Evolutionary conservation across 64 coral and sea anemone species (phyloP), one percentile per base, ranked within the genome.

Genomic region (Stichodactyla helianthus): DNA sequence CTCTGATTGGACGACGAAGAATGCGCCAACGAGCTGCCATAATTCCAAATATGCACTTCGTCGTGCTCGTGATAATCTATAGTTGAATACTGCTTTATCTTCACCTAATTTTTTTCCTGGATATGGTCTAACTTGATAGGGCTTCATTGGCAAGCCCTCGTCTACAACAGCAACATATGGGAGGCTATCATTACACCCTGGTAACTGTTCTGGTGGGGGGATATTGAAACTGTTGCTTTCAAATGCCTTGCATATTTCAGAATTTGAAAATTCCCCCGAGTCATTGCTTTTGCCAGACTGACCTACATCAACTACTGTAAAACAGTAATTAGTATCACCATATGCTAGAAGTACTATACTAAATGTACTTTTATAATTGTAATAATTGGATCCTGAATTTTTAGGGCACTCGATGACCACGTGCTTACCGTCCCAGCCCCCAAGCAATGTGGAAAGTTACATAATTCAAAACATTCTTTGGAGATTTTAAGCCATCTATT

Each of bases 331-430:
- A 13, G 85, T 85, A 83, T 92, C 85, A 57, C 85, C 85, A 57
- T 70, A 83, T 11, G 90, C 85, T 63, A 92, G 57, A n/a, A 92
- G 55, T 53, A 92, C 85, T 60, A 92, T 83, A 17, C 85, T 92
- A 83, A 87, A 87, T 11, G 79, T 83, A 13, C 77, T 61, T 87
- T 92, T 92, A 23, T 92, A 92, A 52, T 92, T 92, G 68, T 79
- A 92, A 22, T 78, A 92, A 55, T 87, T 87, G 7, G 90, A 92
- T 6, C 90, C 90, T 9, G 85, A 83, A 51, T 87, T 87, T 54
- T 53, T 60, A 1, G 85, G 90, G 52, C 61, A 82, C 18, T 92
- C 85, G 16, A 92, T 92, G 17, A 83, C 59, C 53, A 91, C 59
- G 44, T 87, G 90, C 50, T 92, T 92, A 7, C 85, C 90, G 85